These are phyloP conservation scores for Hymenochirus boettgeri DNA, from an alignment of 2,113 vertebrate genomes.

Conservation along the genomic window DNA sequence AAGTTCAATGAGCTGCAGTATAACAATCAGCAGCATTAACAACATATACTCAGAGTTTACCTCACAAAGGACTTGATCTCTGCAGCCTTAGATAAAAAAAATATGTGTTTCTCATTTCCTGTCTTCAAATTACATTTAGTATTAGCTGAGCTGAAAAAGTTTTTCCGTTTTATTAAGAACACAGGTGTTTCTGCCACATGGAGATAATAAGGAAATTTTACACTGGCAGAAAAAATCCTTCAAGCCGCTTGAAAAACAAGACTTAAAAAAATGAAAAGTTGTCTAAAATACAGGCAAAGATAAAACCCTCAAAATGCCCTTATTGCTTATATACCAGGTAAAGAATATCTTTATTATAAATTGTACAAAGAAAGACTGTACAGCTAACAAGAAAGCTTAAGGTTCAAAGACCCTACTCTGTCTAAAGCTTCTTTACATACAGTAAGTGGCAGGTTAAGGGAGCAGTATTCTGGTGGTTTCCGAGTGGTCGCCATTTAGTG, in stretches of 20 bases:
- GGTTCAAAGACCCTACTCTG: no score
- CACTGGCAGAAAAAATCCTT: not conserved
- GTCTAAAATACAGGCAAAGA: not conserved
- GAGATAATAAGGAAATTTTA: not conserved
- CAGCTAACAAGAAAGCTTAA: no score
- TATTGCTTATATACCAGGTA: no score
- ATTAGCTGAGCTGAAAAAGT: not conserved
- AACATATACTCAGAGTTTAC: conserved; percentile 3
- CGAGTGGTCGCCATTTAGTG: no score
- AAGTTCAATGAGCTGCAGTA: not conserved
- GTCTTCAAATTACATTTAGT: conserved; percentile 3
- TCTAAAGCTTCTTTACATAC: no score
- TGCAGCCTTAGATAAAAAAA: conserved; percentile 1
- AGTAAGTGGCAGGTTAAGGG: no score
- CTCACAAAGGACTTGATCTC: not conserved
- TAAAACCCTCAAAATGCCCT: no score
- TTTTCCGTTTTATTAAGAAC: not conserved
- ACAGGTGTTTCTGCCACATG: not conserved
- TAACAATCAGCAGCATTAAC: conserved; percentile 20
- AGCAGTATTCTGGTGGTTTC: no score
- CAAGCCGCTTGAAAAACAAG: not conserved
- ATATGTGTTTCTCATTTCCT: not conserved
- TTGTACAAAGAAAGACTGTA: no score
- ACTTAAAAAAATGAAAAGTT: not conserved
- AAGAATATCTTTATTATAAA: no score